Evolutionary conservation across 2,113 vertebrate species (phyloP).

Genomic region (Silurus meridionalis): DNA sequence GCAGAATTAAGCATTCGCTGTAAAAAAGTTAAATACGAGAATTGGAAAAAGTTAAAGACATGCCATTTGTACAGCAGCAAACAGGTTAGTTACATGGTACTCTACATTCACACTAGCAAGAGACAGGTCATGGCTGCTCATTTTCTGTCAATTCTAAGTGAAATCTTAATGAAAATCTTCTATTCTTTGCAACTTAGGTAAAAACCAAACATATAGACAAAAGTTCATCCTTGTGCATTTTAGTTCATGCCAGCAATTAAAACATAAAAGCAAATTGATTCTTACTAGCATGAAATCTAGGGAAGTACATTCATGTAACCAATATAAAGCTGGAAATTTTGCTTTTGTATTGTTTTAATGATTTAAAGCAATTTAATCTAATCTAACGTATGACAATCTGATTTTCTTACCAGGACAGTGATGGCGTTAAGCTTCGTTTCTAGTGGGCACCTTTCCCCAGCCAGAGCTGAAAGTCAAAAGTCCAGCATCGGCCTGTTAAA

Average conservation of each 20-base stretch:
- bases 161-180: neutral
- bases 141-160: neutral
- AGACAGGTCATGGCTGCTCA: neutral
- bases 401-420: constrained; percentile 59
- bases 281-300: neutral
- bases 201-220: too few relatives aligned
- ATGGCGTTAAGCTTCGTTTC: constrained; percentile 32
- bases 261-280: neutral
- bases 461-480: constrained; percentile 65
- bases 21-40: neutral
- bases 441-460: constrained; percentile 28
- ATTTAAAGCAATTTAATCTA: neutral
- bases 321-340: neutral
- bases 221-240: neutral
- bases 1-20: neutral
- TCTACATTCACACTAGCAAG: constrained; percentile 8
- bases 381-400: neutral
- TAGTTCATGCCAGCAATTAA: neutral
- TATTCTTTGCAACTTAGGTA: too few relatives aligned
- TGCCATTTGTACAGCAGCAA: neutral
- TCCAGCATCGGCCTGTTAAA: constrained; percentile 18
- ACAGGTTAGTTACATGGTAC: neutral
- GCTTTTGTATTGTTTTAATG: neutral
- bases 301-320: neutral
- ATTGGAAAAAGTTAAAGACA: neutral